Percentiles rank a stretch among this genome's conserved stretches.
phyloP scores from a whole-genome alignment of 1,140 invertebrate genomes.

The Antheraea mylitta region DNA sequence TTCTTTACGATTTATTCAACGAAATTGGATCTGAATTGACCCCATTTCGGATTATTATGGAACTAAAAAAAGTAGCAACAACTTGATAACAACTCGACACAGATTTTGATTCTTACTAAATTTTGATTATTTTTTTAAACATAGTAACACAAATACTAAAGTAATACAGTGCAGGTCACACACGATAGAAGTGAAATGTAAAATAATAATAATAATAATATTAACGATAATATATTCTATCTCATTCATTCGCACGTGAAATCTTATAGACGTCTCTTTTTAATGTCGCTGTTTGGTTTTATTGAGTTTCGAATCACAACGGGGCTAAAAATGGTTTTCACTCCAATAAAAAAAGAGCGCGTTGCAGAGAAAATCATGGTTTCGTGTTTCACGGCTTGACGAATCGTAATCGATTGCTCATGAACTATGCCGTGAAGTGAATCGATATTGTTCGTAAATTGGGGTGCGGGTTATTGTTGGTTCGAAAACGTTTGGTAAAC shows the following conservation, averaged over 20 bases:
- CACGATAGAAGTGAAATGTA: too few relatives aligned
- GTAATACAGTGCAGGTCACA: too few relatives aligned
- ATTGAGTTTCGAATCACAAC: background rate
- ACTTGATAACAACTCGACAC: too few relatives aligned
- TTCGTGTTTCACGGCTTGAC: slow-evolving; percentile 40
- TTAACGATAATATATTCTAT: too few relatives aligned
- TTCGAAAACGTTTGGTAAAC: background rate
- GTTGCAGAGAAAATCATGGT: slow-evolving; percentile 22
- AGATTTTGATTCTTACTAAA: too few relatives aligned
- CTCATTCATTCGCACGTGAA: too few relatives aligned
- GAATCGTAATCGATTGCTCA: slow-evolving; percentile 38
- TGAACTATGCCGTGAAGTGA: slow-evolving; percentile 17
- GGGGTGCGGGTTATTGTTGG: slow-evolving; percentile 27
- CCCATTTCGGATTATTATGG: background rate
- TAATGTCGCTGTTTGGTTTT: background rate
- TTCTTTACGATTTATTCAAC: background rate
- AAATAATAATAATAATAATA: too few relatives aligned
- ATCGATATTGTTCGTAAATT: slow-evolving; percentile 13
- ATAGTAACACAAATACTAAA: too few relatives aligned
- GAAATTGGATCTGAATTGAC: too few relatives aligned
- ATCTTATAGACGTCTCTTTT: background rate
- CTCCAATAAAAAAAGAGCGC: slow-evolving; percentile 11
- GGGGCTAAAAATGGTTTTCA: background rate
- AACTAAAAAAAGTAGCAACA: background rate
- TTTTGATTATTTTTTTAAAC: too few relatives aligned